Conservation (phyloP, 2,113 vertebrate genomes). For the Excalfactoria chinensis region DNA sequence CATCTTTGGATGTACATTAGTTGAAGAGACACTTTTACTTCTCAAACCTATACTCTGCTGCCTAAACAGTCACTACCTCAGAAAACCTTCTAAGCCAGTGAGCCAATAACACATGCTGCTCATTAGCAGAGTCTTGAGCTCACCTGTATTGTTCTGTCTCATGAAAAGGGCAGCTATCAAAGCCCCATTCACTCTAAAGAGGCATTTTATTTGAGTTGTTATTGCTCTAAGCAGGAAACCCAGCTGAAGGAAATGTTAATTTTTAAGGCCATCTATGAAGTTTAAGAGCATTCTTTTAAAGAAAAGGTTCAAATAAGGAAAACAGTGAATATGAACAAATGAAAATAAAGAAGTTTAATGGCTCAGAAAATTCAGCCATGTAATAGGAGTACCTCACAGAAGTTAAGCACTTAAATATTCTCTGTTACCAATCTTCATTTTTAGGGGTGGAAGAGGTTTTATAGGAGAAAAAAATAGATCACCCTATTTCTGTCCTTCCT, state of each 20-base stretch:
- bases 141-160: slow-evolving; percentile 32
- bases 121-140: slow-evolving; percentile 52
- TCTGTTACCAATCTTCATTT: neutral
- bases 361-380: neutral
- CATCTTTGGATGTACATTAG: neutral
- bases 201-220: slow-evolving; percentile 53
- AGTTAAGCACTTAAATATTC: neutral
- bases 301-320: slow-evolving; percentile 1
- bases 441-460: neutral
- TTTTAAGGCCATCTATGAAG: slow-evolving; percentile 26
- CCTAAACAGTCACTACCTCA: neutral
- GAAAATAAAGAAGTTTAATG: neutral
- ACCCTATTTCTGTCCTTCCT: neutral
- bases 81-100: slow-evolving; percentile 11
- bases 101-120: slow-evolving; percentile 54
- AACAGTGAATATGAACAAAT: neutral
- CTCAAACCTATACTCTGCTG: neutral
- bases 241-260: slow-evolving; percentile 23
- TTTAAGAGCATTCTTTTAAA: slow-evolving; percentile 30
- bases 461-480: neutral
- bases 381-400: neutral
- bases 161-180: slow-evolving; percentile 43
- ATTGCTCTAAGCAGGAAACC: slow-evolving; percentile 43
- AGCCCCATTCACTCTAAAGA: slow-evolving; percentile 13
- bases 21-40: slow-evolving; percentile 2